Conservation (phyloP, 2,888 invertebrate species). For the Hirtodrosophila alboralis region DNA sequence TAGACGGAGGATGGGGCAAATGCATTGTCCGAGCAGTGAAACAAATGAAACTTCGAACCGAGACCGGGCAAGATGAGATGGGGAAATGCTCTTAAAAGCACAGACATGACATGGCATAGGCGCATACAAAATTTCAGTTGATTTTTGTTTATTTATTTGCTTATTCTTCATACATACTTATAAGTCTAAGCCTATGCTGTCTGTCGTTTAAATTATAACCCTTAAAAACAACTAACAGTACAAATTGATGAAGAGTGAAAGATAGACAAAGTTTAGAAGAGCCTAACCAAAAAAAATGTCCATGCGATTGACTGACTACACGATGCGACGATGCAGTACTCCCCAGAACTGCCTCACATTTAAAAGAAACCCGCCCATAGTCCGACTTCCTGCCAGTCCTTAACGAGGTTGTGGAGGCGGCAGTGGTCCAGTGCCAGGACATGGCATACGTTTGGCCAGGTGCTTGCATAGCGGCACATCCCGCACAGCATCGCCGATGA, state of each 20-base stretch:
- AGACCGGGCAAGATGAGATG: no score
- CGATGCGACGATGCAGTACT: constrained; percentile 22
- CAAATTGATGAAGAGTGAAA: constrained; percentile 36
- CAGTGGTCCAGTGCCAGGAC: constrained; percentile 83
- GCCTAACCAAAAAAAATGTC: constrained; percentile 60
- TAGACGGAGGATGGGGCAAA: constrained; percentile 19
- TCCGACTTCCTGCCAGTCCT: constrained; percentile 7
- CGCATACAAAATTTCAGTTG: constrained; percentile 40
- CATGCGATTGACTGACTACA: constrained; percentile 62
- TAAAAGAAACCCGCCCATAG: constrained; percentile 38
- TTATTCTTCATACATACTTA: constrained; percentile 55
- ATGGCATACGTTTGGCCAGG: constrained; percentile 89
- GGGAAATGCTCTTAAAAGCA: constrained; percentile 36
- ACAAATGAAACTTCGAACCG: constrained; percentile 49
- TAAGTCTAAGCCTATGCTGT: constrained; percentile 61
- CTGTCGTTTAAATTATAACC: constrained; percentile 64
- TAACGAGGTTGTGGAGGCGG: constrained; percentile 81
- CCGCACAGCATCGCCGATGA: constrained; percentile 93
- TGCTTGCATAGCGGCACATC: constrained; percentile 92
- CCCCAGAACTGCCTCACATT: constrained; percentile 14
- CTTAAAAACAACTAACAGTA: constrained; percentile 64
- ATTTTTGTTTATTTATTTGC: constrained; percentile 71
- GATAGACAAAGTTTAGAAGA: constrained; percentile 36
- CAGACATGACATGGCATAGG: constrained; percentile 61
- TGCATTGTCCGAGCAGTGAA: constrained; percentile 66